Base-by-base conservation (phyloP, 2,888 invertebrate species). In the Odontocolon sp. region DNA sequence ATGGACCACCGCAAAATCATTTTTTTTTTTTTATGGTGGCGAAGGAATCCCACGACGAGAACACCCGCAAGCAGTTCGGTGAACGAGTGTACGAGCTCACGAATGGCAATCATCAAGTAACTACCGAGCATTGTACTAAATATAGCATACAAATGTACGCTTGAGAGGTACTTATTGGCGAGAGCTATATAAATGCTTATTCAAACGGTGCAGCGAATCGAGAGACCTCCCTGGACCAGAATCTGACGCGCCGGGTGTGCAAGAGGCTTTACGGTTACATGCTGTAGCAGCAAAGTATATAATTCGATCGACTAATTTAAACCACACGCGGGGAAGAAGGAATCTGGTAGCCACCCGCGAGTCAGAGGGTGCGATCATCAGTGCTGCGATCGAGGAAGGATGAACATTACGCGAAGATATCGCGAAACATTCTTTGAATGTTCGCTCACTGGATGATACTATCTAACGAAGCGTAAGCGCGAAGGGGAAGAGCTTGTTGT, bases 251-350 rank as follows among this genome's bases (percentile, higher is more conserved):
- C 21, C 8, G 8, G 8, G 8, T n/a, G n/a, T n/a, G n/a, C n/a
- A 40, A 54, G 26, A 54, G n/a, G n/a, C n/a, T n/a, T n/a, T n/a
- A 1, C 14, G 33, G 0, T 45, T 36, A 23, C 4, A 11, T 23
- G 1, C 4, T 3, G n/a, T 28, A 26, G 52, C 31, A 36, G 28
- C 42, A 16, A 23, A 26, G 14, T 1, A 28, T 33, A 23, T 21
- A 26, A 38, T 42, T 38, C 54, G 36, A 68, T 71, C 54, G 68
- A 16, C 74, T 63, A 69, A 77, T 76, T 72, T 50, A 33, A 72
- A 63, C 42, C 52, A 42, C 57, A n/a, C 42, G 33, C 28, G 36
- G 54, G 42, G 11, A n/a, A n/a, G 33, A 52, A 11, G 18, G 9
- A 23, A 40, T 38, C 16, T 50, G 31, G 14, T 8, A 28, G 40